Percentiles rank a stretch among this genome's conserved stretches.
Conservation (phyloP, 1,140 invertebrate species). For the Zophobas atratus region DNA sequence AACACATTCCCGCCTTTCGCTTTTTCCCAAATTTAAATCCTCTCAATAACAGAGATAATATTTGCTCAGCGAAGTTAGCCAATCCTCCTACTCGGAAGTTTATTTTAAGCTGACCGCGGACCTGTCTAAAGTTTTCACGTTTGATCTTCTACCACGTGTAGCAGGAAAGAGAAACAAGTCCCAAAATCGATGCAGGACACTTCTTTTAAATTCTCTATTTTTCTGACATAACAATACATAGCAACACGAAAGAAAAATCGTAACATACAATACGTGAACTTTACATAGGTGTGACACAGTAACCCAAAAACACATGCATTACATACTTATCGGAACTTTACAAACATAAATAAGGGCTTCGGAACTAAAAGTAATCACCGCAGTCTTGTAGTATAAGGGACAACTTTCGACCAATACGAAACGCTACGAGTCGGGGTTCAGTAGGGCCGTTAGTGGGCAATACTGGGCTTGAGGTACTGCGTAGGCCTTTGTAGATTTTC, state of each 20-base stretch:
- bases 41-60: no score
- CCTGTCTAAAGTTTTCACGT: no score
- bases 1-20: no score
- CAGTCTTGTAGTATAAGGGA: constrained; percentile 39
- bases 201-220: constrained; percentile 46
- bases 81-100: no score
- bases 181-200: background rate
- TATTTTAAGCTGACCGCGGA: no score
- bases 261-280: constrained; percentile 30
- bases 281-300: constrained; percentile 1
- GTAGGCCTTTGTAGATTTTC: constrained; percentile 24
- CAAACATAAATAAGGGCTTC: constrained; percentile 24
- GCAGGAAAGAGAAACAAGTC: background rate
- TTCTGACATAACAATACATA: constrained; percentile 42
- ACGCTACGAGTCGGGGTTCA: background rate
- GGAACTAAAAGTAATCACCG: constrained; percentile 22
- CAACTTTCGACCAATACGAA: constrained; percentile 16
- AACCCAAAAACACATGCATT: constrained; percentile 31
- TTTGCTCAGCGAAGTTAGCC: no score
- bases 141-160: no score
- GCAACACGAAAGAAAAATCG: constrained; percentile 2
- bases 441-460: constrained; percentile 34
- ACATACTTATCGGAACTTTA: constrained; percentile 34
- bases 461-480: background rate
- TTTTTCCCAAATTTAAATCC: no score